A percentile compares a stretch with the other conserved stretches of the same genome.
Conservation (phyloP, 2,797 vertebrate genomes). For the Lithobates sylvaticus region DNA sequence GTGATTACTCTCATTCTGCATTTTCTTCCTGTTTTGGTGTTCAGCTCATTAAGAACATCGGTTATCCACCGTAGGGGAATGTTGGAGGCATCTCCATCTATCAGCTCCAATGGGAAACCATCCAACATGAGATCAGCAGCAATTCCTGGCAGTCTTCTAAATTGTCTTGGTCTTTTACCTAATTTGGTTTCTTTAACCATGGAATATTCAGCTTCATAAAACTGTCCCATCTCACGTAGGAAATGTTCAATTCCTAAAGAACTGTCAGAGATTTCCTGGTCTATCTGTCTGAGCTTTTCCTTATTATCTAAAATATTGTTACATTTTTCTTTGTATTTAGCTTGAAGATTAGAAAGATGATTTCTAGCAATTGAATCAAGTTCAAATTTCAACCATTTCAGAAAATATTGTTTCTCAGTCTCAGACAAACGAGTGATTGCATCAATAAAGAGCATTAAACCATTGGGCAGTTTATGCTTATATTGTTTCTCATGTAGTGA, state of each 20-base stretch:
- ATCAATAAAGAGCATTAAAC: conserved; percentile 77
- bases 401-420: conserved; percentile 77
- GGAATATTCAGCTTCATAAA: conserved; percentile 80
- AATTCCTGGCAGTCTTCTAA: not conserved
- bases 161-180: conserved; percentile 57
- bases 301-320: conserved; percentile 61
- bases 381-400: conserved; percentile 81
- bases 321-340: conserved; percentile 36
- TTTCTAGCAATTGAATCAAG: conserved; percentile 72
- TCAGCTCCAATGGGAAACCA: conserved; percentile 33
- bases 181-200: conserved; percentile 67
- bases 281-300: conserved; percentile 67
- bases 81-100: conserved; percentile 79
- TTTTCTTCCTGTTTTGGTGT: conserved; percentile 64
- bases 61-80: conserved; percentile 79
- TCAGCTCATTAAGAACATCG: conserved; percentile 77
- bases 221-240: conserved; percentile 82
- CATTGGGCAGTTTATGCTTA: conserved; percentile 72
- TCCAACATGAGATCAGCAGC: conserved; percentile 37
- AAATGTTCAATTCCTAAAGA: conserved; percentile 83
- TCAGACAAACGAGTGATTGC: conserved; percentile 71
- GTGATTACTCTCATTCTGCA: conserved; percentile 76
- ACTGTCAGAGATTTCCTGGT: conserved; percentile 71
- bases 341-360: conserved; percentile 58
- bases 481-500: conserved; percentile 69